phyloP scores from a whole-genome alignment of 2,113 vertebrate genomes.

The Caranx ignobilis region DNA sequence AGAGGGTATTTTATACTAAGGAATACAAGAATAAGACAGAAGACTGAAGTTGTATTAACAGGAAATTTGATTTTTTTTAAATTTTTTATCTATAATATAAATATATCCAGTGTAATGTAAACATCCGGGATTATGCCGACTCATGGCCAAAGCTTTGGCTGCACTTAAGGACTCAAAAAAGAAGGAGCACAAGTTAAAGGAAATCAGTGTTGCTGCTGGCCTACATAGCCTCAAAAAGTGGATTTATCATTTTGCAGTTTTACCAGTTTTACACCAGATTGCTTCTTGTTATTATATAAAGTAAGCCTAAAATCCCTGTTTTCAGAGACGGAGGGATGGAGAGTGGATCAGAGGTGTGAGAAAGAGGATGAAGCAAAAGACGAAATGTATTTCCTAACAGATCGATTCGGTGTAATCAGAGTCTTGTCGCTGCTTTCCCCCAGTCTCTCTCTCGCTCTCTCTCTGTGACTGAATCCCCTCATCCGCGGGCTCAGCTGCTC shows the following conservation, averaged over 20 bases:
- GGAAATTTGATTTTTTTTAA: neutral
- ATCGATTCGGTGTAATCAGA: slow-evolving; percentile 48
- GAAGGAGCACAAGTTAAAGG: neutral
- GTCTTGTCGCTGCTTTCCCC: neutral
- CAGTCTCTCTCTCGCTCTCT: neutral
- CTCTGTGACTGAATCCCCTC: slow-evolving; percentile 33
- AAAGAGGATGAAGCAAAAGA: slow-evolving; percentile 49
- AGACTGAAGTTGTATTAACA: neutral
- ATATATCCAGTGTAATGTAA: neutral
- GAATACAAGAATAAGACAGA: neutral
- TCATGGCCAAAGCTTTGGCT: neutral
- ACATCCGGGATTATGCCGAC: neutral
- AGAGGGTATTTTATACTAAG: neutral
- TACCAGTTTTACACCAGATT: slow-evolving; percentile 59
- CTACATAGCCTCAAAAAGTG: slow-evolving; percentile 22
- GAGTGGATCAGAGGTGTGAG: slow-evolving; percentile 43
- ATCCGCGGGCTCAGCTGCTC: slow-evolving; percentile 29
- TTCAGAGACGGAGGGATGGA: slow-evolving; percentile 3
- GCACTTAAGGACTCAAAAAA: neutral
- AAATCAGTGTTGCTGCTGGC: slow-evolving; percentile 4
- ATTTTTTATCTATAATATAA: neutral
- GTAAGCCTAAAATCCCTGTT: slow-evolving; percentile 70
- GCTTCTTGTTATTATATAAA: slow-evolving; percentile 63
- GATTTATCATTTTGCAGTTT: slow-evolving; percentile 69
- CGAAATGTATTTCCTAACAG: slow-evolving; percentile 44